Conservation (phyloP, 2,888 invertebrate species). For the Lasius fuliginosus region DNA sequence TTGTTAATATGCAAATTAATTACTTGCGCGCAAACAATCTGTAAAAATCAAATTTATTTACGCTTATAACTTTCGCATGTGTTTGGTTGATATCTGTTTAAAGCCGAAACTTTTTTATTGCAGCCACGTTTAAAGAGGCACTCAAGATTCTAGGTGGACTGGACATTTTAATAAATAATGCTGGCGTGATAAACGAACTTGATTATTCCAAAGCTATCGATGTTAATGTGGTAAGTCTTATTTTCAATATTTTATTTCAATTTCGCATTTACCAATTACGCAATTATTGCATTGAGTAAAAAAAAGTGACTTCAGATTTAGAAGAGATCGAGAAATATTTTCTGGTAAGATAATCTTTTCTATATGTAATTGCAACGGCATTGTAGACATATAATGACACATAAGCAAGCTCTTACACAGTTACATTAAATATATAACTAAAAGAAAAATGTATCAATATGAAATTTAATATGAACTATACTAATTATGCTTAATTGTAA, state of each 20-base stretch:
- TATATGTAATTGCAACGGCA: background rate
- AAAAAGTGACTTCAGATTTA: background rate
- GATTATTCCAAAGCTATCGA: slow-evolving; percentile 81
- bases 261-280: background rate
- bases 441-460: background rate
- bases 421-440: background rate
- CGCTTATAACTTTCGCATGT: background rate
- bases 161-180: slow-evolving; percentile 87
- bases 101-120: slow-evolving; percentile 43
- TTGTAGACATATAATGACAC: background rate
- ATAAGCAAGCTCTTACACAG: background rate
- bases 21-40: background rate
- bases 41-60: background rate
- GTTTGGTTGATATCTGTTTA: background rate
- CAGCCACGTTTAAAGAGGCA: slow-evolving; percentile 87
- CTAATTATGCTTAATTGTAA: slow-evolving; percentile 2
- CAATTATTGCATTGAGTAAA: background rate
- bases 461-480: background rate
- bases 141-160: slow-evolving; percentile 86
- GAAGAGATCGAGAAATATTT: background rate
- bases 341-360: background rate
- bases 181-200: slow-evolving; percentile 81
- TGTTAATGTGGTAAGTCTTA: slow-evolving; percentile 82
- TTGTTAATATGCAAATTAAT: background rate
- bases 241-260: background rate